These are phyloP conservation scores for Apocrypta bakeri DNA, from an alignment of 1,140 invertebrate genomes.

Conservation along the genomic window DNA sequence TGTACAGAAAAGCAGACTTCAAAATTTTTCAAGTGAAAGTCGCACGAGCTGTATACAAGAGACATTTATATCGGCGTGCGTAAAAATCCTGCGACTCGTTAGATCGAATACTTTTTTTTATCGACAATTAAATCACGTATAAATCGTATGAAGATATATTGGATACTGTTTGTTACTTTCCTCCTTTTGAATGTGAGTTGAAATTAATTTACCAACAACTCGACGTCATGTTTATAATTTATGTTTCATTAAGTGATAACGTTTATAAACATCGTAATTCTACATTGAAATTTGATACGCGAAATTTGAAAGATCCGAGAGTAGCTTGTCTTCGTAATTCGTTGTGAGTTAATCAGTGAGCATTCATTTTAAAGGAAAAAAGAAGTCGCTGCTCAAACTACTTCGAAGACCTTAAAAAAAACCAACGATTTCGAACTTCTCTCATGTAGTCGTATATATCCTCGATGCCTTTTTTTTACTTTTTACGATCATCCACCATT, in stretches of 20 bases:
- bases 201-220: not conserved
- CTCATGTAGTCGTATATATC: too few species aligned
- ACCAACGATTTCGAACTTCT: too few species aligned
- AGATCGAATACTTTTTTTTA: too few species aligned
- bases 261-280: not conserved
- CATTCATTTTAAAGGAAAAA: not conserved
- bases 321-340: not conserved
- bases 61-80: not conserved
- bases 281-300: not conserved
- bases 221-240: not conserved
- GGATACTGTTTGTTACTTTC: constrained; percentile 1
- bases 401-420: too few species aligned
- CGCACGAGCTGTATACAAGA: not conserved
- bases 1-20: not conserved
- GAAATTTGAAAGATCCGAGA: too few species aligned
- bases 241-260: not conserved
- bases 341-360: not conserved
- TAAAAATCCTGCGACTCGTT: not conserved
- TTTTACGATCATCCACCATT: too few species aligned
- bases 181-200: not conserved
- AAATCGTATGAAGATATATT: too few species aligned
- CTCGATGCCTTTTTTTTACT: too few species aligned
- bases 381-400: not conserved
- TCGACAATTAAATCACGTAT: too few species aligned
- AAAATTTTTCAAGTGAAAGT: not conserved